Conservation (phyloP, 1,140 invertebrate species). For the Diuraphis noxia region DNA sequence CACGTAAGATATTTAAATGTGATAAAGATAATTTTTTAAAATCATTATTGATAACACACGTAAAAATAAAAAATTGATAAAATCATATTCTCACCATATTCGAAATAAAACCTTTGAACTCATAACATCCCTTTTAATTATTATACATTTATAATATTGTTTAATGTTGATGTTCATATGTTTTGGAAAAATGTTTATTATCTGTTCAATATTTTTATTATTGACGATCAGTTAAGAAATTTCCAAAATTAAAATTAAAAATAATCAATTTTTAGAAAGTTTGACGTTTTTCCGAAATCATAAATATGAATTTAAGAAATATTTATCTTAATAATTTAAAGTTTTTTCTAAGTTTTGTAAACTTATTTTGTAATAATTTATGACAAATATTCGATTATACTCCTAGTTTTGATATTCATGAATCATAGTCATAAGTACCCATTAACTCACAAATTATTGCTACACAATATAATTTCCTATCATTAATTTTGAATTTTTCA, state of each 20-base stretch:
- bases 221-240: not conserved
- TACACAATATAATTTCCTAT: not conserved
- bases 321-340: slow-evolving; percentile 16
- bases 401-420: not conserved
- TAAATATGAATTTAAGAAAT: slow-evolving; percentile 7
- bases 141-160: not conserved
- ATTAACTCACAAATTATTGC: not conserved
- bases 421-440: not conserved
- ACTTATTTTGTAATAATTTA: not conserved
- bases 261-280: not conserved
- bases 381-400: not conserved
- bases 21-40: too few species aligned
- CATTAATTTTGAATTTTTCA: not conserved
- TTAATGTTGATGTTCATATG: not conserved
- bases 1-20: too few species aligned
- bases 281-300: not conserved
- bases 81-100: not conserved
- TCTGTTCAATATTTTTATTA: not conserved
- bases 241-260: not conserved
- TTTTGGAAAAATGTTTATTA: not conserved
- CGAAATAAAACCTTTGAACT: not conserved
- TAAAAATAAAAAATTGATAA: not conserved
- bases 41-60: too few species aligned
- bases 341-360: slow-evolving; percentile 5
- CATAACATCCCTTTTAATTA: not conserved